These are phyloP conservation scores for Lucinisca nassula DNA, from an alignment of 2,888 invertebrate genomes.

Conservation along the genomic window DNA sequence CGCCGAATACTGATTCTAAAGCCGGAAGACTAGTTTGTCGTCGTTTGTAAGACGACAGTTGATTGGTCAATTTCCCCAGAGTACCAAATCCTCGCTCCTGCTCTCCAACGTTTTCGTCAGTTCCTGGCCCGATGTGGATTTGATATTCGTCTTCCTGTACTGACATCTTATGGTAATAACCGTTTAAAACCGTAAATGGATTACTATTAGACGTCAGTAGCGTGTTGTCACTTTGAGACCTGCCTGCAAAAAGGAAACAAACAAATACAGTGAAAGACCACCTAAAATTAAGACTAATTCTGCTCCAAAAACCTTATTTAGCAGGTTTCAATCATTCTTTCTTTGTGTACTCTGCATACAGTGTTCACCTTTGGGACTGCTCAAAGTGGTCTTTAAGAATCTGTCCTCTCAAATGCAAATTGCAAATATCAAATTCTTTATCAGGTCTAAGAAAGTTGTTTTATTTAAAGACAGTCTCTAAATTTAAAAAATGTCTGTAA, in stretches of 20 bases:
- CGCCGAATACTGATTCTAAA: not conserved
- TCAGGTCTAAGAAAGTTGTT: too few relatives aligned
- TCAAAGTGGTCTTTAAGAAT: too few relatives aligned
- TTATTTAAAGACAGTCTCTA: too few relatives aligned
- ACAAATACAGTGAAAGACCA: too few relatives aligned
- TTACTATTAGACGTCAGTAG: not conserved
- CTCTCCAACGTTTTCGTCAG: not conserved
- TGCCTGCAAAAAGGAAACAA: not conserved
- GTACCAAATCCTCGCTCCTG: not conserved
- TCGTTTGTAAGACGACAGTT: not conserved
- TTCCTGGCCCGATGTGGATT: not conserved
- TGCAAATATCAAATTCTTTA: too few relatives aligned
- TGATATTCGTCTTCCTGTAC: not conserved
- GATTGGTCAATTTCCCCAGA: not conserved
- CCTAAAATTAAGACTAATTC: too few relatives aligned
- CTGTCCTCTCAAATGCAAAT: too few relatives aligned
- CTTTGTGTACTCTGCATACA: too few relatives aligned
- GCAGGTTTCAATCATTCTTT: too few relatives aligned
- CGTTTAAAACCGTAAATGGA: not conserved
- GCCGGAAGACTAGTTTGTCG: not conserved
- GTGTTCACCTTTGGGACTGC: too few relatives aligned
- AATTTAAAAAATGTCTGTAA: too few relatives aligned
- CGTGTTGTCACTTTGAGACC: not conserved
- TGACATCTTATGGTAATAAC: not conserved
- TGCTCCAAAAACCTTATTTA: too few relatives aligned